Evolutionary conservation across 2,888 invertebrate species (phyloP), one percentile per base, ranked within the genome.

Genomic region (Deilephila porcellus): DNA sequence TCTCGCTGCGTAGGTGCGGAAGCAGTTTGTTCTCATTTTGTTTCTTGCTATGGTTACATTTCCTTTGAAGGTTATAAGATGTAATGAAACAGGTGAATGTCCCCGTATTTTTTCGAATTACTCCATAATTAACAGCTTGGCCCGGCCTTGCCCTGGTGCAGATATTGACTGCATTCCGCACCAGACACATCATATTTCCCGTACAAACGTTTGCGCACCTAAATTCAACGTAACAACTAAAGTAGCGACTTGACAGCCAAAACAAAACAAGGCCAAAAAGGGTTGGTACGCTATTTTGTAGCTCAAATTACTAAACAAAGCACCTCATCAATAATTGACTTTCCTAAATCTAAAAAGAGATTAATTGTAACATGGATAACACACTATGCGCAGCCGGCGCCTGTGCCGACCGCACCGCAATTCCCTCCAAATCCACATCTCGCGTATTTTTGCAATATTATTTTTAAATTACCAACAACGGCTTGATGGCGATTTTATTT

Each of bases 401-500:
- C 87, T 82, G 82, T 80, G 82, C 78, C 82, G 73, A 75, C 78
- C 82, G 74, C 84, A 87, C 86, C 88, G 89, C 91, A 92, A 91
- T 92, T 90, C 88, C 85, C 87, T 86, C 85, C 83, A 84, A 89
- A 90, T 85, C 88, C 90, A 78, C 87, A 89, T 89, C 88, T 88
- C 82, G 83, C 88, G 86, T 88, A 90, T 91, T 91, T 91, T 91
- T 90, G 90, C 88, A 85, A 88, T 90, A 91, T 93, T 93, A 92
- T 92, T 91, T 92, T 92, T 89, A 91, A 93, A 93, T 93, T 93
- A 91, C 90, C 88, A 89, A 84, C 90, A 88, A 83, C 81, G 86
- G 89, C 89, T 88, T 91, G 90, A 93, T 93, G 90, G 91, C 89
- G 86, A 91, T 93, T 93, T 93, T 93, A 93, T 93, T 93, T 93